phyloP scores from a whole-genome alignment of 2,888 invertebrate species.

The Chaetogeoica ovagalla region DNA sequence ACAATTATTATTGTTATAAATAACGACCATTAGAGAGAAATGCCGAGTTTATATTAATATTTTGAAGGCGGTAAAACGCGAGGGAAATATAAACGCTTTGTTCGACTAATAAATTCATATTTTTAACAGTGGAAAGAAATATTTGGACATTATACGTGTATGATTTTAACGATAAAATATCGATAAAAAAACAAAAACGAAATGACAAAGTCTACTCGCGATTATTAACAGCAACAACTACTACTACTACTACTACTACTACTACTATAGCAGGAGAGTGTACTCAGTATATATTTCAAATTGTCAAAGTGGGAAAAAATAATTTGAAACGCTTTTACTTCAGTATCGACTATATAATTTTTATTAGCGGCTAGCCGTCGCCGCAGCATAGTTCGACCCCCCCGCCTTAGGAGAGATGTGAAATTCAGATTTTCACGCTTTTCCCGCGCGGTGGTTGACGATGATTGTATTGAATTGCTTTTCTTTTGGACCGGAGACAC shows the following conservation, averaged over 20 bases:
- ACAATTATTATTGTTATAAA: too few relatives aligned
- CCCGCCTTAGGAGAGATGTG: slow-evolving; percentile 17
- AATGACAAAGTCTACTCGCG: not conserved
- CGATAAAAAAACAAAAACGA: not conserved
- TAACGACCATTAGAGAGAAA: too few relatives aligned
- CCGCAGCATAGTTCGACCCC: not conserved
- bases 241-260: too few relatives aligned
- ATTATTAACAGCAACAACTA: not conserved
- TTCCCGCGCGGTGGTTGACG: not conserved
- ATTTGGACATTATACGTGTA: not conserved
- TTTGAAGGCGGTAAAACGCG: not conserved
- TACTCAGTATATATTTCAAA: not conserved
- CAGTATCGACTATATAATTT: not conserved
- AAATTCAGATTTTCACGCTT: slow-evolving; percentile 51
- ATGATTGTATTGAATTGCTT: not conserved
- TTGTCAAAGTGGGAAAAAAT: not conserved
- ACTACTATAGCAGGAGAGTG: too few relatives aligned
- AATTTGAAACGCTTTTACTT: slow-evolving; percentile 48
- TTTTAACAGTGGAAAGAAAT: not conserved
- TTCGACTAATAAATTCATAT: slow-evolving; percentile 21
- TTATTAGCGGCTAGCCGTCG: not conserved
- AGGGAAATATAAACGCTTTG: not conserved
- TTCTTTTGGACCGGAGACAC: not conserved
- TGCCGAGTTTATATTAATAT: not conserved
- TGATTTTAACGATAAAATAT: not conserved